Evolutionary conservation across 2,888 invertebrate genomes (phyloP), one percentile per base, ranked within the genome.

Genomic region (Salticus scenicus): DNA sequence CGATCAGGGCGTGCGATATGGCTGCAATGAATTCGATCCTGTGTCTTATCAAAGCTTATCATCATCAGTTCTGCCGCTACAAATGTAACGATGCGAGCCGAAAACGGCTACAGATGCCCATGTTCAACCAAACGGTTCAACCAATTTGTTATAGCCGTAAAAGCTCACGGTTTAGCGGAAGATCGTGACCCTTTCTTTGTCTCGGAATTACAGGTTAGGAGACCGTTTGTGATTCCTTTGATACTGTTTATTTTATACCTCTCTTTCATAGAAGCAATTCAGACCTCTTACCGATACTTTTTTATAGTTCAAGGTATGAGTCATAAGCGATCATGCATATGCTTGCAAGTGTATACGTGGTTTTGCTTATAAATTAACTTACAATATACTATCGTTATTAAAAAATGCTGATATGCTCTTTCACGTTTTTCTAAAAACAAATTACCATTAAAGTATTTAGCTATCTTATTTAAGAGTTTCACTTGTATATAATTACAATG

Each of bases 1-100:
- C 51, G 80, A 80, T 80, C 10, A 57, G 41, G 75, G 81, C 75
- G 82, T 76, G 82, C 70, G 82, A 76, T 83, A 83, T 83, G 75
- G 69, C 37, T 8, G 73, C 67, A 27, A 41, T 71, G 17, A 71
- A 71, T 71, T 79, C 57, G 63, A 71, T 42, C 70, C 78, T 42
- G 31, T 30, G 28, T 37, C 64, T 79, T 77, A 42, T 69, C 69
- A 28, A 17, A 41, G 41, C 33, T 33, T 63, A n/a, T 51, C 78
- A 70, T 73, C 74, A 37, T 69, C 67, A 69, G 81, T 74, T 81
- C 81, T 73, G 74, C 74, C 81, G 51, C 69, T 41, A 74, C 37
- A 70, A 78, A 70, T 70, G 41, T 37, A 63, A 70, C 70, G 30
- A 70, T 70, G 17, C 74, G n/a, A 37, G 63, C n/a, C 33, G 27